Conservation (phyloP, 2,888 invertebrate genomes). For the Alsophila aescularia region DNA sequence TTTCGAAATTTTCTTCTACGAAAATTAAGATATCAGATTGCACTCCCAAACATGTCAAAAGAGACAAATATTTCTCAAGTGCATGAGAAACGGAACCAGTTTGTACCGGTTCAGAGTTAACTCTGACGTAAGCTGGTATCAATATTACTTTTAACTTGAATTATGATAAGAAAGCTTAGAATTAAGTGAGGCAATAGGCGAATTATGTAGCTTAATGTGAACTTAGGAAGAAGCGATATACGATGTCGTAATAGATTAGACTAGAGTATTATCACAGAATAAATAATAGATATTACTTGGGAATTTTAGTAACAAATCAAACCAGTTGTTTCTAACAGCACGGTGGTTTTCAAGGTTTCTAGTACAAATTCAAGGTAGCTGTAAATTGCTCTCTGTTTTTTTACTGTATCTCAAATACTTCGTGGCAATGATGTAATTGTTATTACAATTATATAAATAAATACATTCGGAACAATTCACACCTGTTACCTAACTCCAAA, state of each 20-base stretch:
- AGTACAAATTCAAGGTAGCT: too few species aligned
- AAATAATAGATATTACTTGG: too few species aligned
- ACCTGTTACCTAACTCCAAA: too few species aligned
- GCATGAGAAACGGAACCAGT: slow-evolving; percentile 29
- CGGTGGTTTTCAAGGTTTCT: too few species aligned
- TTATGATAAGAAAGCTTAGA: slow-evolving; percentile 37
- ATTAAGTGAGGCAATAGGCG: slow-evolving; percentile 31
- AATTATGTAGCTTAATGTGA: slow-evolving; percentile 27
- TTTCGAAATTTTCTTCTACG: neutral
- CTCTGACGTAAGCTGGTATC: slow-evolving; percentile 37
- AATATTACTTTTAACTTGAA: slow-evolving; percentile 31
- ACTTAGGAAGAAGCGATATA: slow-evolving; percentile 4
- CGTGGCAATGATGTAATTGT: too few species aligned
- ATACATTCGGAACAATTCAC: too few species aligned
- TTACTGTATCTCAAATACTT: too few species aligned
- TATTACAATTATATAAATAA: too few species aligned
- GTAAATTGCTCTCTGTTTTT: too few species aligned
- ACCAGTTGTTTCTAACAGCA: too few species aligned
- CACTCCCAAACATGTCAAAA: slow-evolving; percentile 15
- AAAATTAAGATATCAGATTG: slow-evolving; percentile 25
- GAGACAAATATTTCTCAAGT: slow-evolving; percentile 27
- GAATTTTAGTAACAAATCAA: neutral
- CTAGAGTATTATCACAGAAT: too few species aligned
- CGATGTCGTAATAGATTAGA: slow-evolving; percentile 10
- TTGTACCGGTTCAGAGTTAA: slow-evolving; percentile 38